Conservation (phyloP, 2,113 vertebrate species). For the Gasterosteus aculeatus region DNA sequence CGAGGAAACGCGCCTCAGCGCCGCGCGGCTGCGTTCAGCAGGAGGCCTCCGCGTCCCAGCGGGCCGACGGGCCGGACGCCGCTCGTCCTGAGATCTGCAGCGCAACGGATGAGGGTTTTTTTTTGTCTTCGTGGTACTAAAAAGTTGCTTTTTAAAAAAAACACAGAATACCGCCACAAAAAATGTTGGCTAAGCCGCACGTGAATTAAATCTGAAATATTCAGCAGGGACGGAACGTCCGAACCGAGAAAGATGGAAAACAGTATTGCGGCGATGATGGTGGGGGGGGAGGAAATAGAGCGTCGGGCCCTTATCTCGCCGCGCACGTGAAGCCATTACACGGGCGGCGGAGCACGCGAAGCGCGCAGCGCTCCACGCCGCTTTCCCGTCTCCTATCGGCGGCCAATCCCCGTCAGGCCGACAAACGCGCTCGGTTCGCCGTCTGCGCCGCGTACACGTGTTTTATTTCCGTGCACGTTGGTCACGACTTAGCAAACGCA, state of each 20-base stretch:
- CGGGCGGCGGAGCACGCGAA: constrained; percentile 31
- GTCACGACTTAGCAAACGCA: constrained; percentile 38
- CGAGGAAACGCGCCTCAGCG: constrained; percentile 2
- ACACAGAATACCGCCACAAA: background rate
- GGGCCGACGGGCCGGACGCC: too few relatives aligned
- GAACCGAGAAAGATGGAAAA: constrained; percentile 4
- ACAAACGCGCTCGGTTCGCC: constrained; percentile 37
- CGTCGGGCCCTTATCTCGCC: constrained; percentile 52
- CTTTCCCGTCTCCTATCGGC: constrained; percentile 59
- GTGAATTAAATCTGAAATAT: background rate
- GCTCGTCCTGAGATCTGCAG: too few relatives aligned
- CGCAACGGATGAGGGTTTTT: background rate
- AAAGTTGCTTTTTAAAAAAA: background rate
- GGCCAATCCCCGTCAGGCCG: constrained; percentile 47
- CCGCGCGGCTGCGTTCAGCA: too few relatives aligned
- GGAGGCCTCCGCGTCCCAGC: too few relatives aligned
- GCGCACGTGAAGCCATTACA: constrained; percentile 64
- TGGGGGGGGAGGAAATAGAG: constrained; percentile 26
- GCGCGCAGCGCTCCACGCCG: constrained; percentile 4
- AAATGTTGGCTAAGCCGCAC: too few relatives aligned
- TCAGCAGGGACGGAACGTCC: background rate
- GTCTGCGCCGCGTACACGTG: constrained; percentile 8
- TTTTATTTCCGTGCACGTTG: constrained; percentile 42
- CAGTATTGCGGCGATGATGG: background rate
- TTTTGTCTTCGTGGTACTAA: background rate